These are phyloP conservation scores for Melanaphis sacchari DNA, from an alignment of 1,140 invertebrate genomes.

Conservation along the genomic window DNA sequence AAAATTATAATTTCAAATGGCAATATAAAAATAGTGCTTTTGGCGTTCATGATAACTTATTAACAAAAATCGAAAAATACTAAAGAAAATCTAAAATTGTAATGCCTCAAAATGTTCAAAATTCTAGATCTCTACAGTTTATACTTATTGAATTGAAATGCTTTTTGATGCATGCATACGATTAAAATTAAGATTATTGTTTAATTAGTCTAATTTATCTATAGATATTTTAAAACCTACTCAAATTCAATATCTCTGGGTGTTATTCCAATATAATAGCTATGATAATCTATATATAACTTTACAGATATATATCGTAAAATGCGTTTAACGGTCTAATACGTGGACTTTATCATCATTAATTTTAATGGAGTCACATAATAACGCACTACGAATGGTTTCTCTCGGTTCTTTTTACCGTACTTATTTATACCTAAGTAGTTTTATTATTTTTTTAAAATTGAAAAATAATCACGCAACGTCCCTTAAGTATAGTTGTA, in stretches of 20 bases:
- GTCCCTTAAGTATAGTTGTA: background rate
- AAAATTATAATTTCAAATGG: too few species aligned
- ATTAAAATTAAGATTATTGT: background rate
- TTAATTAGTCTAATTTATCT: background rate
- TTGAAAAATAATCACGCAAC: background rate
- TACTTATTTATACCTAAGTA: background rate
- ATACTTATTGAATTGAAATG: background rate
- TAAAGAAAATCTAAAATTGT: background rate
- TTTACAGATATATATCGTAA: background rate
- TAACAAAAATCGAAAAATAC: background rate
- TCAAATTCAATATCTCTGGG: background rate
- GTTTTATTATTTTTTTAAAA: background rate
- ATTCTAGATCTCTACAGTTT: too few species aligned
- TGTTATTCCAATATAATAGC: background rate
- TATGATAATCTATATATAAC: background rate
- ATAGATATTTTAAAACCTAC: background rate
- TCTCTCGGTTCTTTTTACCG: background rate
- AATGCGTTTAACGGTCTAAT: background rate
- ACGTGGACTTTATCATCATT: background rate
- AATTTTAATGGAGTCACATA: background rate
- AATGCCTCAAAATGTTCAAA: background rate
- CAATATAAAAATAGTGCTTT: background rate
- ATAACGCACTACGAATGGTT: background rate
- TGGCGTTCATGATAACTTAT: background rate
- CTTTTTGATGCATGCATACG: background rate